Conservation (phyloP, 1,140 invertebrate genomes). For the Neodiprion virginianus region DNA sequence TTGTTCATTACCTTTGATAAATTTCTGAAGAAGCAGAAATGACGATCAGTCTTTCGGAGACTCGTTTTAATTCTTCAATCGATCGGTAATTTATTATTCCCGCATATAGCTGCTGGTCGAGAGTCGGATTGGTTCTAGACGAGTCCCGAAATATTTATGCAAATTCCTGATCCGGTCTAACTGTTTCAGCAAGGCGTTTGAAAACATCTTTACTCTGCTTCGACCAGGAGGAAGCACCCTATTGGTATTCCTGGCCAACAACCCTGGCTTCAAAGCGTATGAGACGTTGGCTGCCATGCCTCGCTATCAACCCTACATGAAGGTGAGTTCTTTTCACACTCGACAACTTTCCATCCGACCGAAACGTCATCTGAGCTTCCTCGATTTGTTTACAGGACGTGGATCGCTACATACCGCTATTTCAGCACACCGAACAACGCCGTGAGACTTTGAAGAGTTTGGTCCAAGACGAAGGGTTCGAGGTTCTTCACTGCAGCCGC, state of each 20-base stretch:
- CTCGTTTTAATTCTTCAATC: no score
- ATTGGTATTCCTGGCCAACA: slow-evolving; percentile 73
- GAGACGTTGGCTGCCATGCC: slow-evolving; percentile 64
- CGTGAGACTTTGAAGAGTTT: slow-evolving; percentile 65
- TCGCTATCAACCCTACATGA: slow-evolving; percentile 73
- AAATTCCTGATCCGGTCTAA: neutral
- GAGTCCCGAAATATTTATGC: no score
- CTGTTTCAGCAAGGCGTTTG: slow-evolving; percentile 65
- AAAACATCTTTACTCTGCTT: slow-evolving; percentile 72
- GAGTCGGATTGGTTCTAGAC: no score
- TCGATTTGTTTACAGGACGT: slow-evolving; percentile 59
- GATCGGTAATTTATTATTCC: no score
- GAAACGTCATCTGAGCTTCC: slow-evolving; percentile 47
- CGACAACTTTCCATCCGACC: slow-evolving; percentile 22
- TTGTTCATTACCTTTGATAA: neutral
- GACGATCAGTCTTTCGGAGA: neutral
- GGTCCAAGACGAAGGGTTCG: slow-evolving; percentile 72
- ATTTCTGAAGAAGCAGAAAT: neutral
- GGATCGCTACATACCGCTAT: slow-evolving; percentile 70
- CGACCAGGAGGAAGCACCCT: slow-evolving; percentile 72
- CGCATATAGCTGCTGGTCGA: no score
- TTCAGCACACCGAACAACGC: slow-evolving; percentile 64
- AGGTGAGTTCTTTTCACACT: slow-evolving; percentile 44
- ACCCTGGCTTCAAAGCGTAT: slow-evolving; percentile 76
- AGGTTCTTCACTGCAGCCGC: slow-evolving; percentile 68